phyloP scores from a whole-genome alignment of 2,797 vertebrate species.

The Halcyon badia region DNA sequence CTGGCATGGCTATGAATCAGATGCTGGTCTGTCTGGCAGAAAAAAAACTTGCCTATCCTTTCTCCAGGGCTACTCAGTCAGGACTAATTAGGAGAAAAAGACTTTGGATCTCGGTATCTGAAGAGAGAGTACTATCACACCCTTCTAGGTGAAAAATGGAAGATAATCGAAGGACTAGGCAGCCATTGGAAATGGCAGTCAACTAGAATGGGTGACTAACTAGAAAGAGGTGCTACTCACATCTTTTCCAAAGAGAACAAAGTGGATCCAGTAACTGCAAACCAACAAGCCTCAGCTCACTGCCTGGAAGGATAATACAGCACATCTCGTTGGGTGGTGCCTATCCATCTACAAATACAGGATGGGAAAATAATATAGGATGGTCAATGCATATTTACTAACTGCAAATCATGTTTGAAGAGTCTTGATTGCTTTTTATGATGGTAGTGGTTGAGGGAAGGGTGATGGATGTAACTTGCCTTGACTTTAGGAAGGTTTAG shows the following conservation, averaged over 20 bases:
- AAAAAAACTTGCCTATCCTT: not conserved
- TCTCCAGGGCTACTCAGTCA: not conserved
- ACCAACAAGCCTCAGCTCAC: not conserved
- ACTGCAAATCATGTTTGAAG: not conserved
- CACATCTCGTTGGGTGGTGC: not conserved
- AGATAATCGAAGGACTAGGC: not conserved
- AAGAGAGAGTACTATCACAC: not conserved
- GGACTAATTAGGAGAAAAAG: not conserved
- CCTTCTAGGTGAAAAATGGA: not conserved
- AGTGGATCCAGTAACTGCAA: not conserved
- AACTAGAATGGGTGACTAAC: not conserved
- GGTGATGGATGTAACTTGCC: not conserved
- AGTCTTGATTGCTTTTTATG: not conserved
- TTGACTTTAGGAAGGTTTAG: not conserved
- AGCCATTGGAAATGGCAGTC: not conserved
- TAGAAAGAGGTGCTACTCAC: not conserved
- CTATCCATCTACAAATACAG: not conserved
- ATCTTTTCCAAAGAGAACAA: not conserved
- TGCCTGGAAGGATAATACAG: not conserved
- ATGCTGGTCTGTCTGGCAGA: not conserved
- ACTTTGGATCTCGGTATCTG: not conserved
- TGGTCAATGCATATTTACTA: not conserved
- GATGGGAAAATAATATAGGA: not conserved
- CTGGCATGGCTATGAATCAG: not conserved
- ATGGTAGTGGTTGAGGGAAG: not conserved